Conservation (phyloP, 2,797 vertebrate species). For the Nannoperca australis region DNA sequence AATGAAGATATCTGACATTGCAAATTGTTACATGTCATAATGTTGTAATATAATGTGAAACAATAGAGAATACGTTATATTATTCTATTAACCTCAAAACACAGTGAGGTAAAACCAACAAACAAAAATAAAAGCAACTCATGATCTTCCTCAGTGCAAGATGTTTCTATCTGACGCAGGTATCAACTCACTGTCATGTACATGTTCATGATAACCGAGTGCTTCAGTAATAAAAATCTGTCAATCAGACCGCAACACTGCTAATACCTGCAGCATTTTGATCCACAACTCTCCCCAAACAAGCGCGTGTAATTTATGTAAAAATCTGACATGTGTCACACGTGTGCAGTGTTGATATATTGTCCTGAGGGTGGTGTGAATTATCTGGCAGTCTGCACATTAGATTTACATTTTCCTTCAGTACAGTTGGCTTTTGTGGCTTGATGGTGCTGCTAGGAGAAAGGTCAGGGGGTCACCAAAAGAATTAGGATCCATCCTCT, state of each 20-base stretch:
- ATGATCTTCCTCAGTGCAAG: too few relatives aligned
- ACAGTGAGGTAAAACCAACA: too few relatives aligned
- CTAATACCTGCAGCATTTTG: too few relatives aligned
- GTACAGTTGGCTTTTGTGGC: neutral
- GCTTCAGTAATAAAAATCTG: too few relatives aligned
- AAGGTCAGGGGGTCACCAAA: neutral
- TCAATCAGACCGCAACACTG: too few relatives aligned
- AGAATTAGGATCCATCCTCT: neutral
- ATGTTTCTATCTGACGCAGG: too few relatives aligned
- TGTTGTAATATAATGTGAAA: neutral
- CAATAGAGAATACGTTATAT: neutral
- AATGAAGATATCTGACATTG: neutral
- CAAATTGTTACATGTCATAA: neutral
- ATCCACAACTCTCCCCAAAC: too few relatives aligned
- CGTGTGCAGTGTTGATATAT: neutral
- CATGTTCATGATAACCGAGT: too few relatives aligned
- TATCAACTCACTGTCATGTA: too few relatives aligned
- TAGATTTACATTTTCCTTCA: neutral
- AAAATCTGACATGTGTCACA: neutral
- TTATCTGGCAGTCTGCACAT: neutral
- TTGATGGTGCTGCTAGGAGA: neutral
- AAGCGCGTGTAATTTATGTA: too few relatives aligned
- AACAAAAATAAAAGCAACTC: too few relatives aligned
- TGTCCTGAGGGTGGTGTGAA: neutral
- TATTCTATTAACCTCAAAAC: neutral